phyloP scores from a whole-genome alignment of 2,888 invertebrate species.

The Ormyrus nitidulus region DNA sequence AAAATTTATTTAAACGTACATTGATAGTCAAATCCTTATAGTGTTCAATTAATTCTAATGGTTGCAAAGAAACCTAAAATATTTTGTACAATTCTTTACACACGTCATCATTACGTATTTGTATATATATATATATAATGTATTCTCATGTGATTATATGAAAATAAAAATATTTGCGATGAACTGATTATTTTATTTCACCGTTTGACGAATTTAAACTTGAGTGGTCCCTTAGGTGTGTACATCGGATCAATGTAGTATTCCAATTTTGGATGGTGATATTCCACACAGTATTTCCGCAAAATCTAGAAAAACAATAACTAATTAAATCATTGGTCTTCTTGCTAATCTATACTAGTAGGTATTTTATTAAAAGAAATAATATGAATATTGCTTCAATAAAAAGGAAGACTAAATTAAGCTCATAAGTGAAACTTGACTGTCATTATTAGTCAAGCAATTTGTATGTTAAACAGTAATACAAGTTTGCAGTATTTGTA shows the following conservation, averaged over 20 bases:
- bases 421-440: too few species aligned
- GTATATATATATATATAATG: conserved; percentile 8
- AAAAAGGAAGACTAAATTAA: too few species aligned
- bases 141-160: background rate
- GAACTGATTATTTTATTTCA: conserved; percentile 37
- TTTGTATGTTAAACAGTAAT: too few species aligned
- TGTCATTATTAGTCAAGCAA: too few species aligned
- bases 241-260: conserved; percentile 83
- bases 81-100: conserved; percentile 37
- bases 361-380: too few species aligned
- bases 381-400: too few species aligned
- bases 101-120: conserved; percentile 1
- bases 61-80: too few species aligned
- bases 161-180: conserved; percentile 50
- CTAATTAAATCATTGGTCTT: background rate
- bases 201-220: conserved; percentile 79
- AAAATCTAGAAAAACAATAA: conserved; percentile 78
- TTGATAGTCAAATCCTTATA: too few species aligned
- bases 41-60: too few species aligned
- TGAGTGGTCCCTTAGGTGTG: conserved; percentile 83
- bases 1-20: too few species aligned
- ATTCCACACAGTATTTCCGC: conserved; percentile 81
- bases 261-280: conserved; percentile 80
- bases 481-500: too few species aligned
- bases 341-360: too few species aligned